phyloP scores from a whole-genome alignment of 2,888 invertebrate species.

The Melinaea marsaeus region DNA sequence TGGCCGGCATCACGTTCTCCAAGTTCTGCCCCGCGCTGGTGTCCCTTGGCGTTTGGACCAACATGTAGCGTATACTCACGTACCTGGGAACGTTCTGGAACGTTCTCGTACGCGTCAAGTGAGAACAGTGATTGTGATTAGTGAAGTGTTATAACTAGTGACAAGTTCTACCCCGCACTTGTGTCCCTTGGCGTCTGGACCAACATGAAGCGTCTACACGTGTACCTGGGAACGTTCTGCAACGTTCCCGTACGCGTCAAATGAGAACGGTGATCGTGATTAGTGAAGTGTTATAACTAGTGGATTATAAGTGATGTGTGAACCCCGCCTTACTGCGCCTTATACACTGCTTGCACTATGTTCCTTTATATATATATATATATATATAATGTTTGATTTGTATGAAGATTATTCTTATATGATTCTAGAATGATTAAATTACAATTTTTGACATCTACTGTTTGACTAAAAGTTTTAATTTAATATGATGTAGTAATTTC shows the following conservation, averaged over 20 bases:
- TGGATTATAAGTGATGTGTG: conserved; percentile 19
- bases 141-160: neutral
- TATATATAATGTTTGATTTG: neutral
- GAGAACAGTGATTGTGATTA: conserved; percentile 15
- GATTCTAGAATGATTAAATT: neutral
- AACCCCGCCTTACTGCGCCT: conserved; percentile 24
- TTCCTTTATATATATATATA: conserved; percentile 7
- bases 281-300: conserved; percentile 12
- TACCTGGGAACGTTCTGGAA: conserved; percentile 49
- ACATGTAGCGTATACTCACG: conserved; percentile 53
- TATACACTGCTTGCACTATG: conserved; percentile 14
- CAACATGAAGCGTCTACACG: conserved; percentile 52
- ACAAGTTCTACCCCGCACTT: conserved; percentile 81
- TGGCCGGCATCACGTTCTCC: conserved; percentile 87
- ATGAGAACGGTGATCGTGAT: conserved; percentile 23
- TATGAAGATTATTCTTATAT: neutral
- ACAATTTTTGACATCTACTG: too few species aligned
- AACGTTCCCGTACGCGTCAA: conserved; percentile 39
- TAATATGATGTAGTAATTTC: too few species aligned
- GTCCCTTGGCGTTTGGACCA: conserved; percentile 40
- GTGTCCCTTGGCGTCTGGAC: conserved; percentile 55
- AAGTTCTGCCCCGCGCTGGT: conserved; percentile 83
- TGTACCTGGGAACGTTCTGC: conserved; percentile 47
- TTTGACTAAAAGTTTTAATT: too few species aligned
- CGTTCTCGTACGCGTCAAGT: conserved; percentile 38